Percentiles rank a stretch among this genome's conserved stretches.
These are phyloP conservation scores for Cynodonichthys magdalenae DNA, from an alignment of 2,797 vertebrate genomes.

Conservation along the genomic window DNA sequence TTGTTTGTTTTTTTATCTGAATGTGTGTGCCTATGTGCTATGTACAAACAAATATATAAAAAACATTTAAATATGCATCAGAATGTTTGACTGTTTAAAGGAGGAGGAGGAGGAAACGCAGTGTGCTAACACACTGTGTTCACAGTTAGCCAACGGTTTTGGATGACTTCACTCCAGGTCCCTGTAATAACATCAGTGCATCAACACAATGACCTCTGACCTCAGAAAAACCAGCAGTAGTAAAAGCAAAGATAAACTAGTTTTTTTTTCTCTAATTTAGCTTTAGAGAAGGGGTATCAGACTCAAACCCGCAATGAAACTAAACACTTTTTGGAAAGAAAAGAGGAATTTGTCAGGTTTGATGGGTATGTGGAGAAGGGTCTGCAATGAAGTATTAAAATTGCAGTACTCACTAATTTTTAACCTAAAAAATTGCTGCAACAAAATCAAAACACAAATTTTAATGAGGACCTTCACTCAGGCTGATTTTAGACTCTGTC, in stretches of 20 bases:
- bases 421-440: no score
- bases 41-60: conserved; percentile 38
- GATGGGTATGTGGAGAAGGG: no score
- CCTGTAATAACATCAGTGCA: conserved; percentile 47
- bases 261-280: neutral
- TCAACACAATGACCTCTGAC: neutral
- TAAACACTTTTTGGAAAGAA: no score
- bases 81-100: conserved; percentile 32
- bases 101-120: conserved; percentile 27
- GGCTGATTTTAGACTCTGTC: no score
- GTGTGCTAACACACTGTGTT: conserved; percentile 41
- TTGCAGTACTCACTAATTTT: no score
- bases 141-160: conserved; percentile 34
- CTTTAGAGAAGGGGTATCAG: no score
- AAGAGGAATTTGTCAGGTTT: no score
- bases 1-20: conserved; percentile 44
- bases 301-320: no score
- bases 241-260: no score
- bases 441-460: no score
- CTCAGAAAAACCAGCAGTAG: neutral
- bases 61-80: conserved; percentile 49
- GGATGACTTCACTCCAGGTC: conserved; percentile 42
- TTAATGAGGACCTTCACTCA: no score
- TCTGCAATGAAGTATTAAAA: no score
- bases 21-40: conserved; percentile 57